Percentiles rank a stretch among this genome's conserved stretches.
These are phyloP conservation scores for Pyrocephalus nanus DNA, from an alignment of 2,797 vertebrate genomes.

Conservation along the genomic window DNA sequence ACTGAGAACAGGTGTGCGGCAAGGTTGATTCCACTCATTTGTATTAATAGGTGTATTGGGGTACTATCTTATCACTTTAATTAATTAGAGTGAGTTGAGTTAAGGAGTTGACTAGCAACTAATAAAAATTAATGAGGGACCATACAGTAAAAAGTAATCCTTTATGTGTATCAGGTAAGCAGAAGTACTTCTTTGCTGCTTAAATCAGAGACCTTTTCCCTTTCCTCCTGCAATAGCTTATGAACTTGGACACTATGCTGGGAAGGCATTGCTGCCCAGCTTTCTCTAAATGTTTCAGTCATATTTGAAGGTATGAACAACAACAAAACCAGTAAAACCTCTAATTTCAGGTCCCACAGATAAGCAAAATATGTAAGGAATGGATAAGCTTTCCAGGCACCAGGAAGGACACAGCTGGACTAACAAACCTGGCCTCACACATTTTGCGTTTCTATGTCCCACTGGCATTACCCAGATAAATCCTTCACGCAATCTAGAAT, in stretches of 20 bases:
- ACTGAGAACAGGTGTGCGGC: conserved; percentile 51
- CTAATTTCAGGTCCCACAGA: not conserved
- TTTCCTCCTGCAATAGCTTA: not conserved
- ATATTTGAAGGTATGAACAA: not conserved
- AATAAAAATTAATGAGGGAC: conserved; percentile 32
- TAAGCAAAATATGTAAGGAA: not conserved
- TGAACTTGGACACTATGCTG: not conserved
- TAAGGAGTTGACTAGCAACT: conserved; percentile 28
- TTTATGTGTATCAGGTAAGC: not conserved
- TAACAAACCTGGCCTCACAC: not conserved
- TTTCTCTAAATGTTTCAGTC: not conserved
- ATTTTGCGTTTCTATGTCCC: not conserved
- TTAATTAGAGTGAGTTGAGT: conserved; percentile 69
- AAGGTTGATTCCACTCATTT: conserved; percentile 45
- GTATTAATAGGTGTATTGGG: conserved; percentile 59
- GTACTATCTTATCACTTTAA: conserved; percentile 39
- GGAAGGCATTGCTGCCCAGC: not conserved
- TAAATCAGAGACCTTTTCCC: not conserved
- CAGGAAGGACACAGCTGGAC: not conserved
- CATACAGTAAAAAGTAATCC: not conserved
- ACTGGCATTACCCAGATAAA: not conserved
- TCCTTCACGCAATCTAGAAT: not conserved
- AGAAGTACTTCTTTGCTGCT: not conserved
- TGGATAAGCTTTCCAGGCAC: not conserved
- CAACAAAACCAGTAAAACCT: not conserved